Conservation (phyloP, 2,797 vertebrate genomes). For the Hapalemur alaotrensis region DNA sequence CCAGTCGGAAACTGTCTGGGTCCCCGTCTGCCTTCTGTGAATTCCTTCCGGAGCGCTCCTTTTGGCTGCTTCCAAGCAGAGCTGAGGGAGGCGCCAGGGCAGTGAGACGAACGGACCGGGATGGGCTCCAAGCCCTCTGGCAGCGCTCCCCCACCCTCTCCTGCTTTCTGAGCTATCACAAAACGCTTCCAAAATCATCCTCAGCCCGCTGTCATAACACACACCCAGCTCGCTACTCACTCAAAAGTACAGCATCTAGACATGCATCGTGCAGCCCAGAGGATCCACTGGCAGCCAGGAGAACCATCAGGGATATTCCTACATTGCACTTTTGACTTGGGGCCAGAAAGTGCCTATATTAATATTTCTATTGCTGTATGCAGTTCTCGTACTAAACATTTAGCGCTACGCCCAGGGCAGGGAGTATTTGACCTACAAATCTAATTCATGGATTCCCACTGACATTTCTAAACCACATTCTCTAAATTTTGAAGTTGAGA, state of each 20-base stretch:
- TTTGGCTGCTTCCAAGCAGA: not conserved
- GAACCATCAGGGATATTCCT: not conserved
- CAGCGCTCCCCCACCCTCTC: not conserved
- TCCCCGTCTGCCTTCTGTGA: not conserved
- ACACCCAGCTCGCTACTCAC: not conserved
- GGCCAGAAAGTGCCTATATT: not conserved
- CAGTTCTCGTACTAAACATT: rapidly evolving
- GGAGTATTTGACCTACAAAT: no score
- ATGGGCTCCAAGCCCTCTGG: not conserved
- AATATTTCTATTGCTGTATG: not conserved
- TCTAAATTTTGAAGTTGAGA: not conserved
- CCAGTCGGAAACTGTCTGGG: not conserved
- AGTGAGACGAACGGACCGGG: not conserved
- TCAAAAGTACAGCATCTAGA: not conserved
- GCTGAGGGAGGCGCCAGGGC: not conserved
- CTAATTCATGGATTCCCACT: not conserved
- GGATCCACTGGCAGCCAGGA: not conserved
- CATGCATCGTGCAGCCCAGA: not conserved
- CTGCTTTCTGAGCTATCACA: conserved; percentile 26
- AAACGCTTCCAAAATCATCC: not conserved
- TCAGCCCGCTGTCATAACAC: not conserved
- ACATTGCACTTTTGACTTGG: not conserved
- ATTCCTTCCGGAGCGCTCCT: not conserved
- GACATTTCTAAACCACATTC: not conserved
- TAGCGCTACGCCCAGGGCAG: not conserved